Conservation (phyloP, 2,113 vertebrate genomes). For the Phrynocephalus versicolor region DNA sequence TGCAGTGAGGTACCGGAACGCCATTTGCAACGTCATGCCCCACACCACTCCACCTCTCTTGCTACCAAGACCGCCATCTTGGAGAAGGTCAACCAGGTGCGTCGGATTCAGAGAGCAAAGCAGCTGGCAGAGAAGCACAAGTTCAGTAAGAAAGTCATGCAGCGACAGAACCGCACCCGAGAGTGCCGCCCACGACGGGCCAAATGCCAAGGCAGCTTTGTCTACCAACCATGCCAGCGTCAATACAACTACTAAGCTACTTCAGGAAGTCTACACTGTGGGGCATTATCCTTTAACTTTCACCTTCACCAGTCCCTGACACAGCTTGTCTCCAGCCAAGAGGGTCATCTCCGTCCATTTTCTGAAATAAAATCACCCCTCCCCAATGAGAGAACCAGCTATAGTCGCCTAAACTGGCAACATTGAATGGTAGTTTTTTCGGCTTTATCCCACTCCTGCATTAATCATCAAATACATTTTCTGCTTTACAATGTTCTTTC, state of each 20-base stretch:
- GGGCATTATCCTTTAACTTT: constrained; percentile 47
- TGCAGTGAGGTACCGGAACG: constrained; percentile 73
- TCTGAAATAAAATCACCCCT: not conserved
- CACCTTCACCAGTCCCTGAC: not conserved
- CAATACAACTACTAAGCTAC: constrained; percentile 88
- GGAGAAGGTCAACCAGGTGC: constrained; percentile 86
- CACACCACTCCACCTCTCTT: constrained; percentile 74
- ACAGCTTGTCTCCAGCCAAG: constrained; percentile 1
- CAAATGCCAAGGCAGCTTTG: constrained; percentile 81
- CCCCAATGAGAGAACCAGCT: not conserved
- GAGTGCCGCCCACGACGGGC: constrained; percentile 81
- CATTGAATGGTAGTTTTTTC: constrained; percentile 10
- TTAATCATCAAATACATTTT: not conserved
- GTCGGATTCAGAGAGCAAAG: constrained; percentile 87
- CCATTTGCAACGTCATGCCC: constrained; percentile 62
- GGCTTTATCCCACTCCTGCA: not conserved
- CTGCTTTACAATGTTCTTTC: not conserved
- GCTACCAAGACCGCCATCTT: constrained; percentile 79
- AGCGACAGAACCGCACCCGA: constrained; percentile 90
- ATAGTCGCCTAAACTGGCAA: constrained; percentile 1
- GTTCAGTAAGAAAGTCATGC: constrained; percentile 85
- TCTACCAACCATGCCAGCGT: constrained; percentile 95
- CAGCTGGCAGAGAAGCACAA: constrained; percentile 85
- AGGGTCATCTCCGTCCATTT: constrained; percentile 1
- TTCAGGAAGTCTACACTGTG: constrained; percentile 4